A percentile compares a stretch with the other conserved stretches of the same genome.
Conservation (phyloP, 1,140 invertebrate genomes). For the Drosophila obscura region DNA sequence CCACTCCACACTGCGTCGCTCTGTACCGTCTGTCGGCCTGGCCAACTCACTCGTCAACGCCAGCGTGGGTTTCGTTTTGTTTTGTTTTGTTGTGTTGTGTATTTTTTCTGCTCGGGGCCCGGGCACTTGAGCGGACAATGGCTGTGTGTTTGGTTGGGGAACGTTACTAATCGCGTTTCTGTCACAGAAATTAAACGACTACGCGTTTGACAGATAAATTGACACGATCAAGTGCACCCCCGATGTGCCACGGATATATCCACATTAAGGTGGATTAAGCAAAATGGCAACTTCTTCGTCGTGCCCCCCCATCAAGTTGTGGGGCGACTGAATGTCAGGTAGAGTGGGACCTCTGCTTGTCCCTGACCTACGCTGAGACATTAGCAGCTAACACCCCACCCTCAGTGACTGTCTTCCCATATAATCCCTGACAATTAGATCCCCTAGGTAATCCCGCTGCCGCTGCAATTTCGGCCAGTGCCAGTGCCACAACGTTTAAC, state of each 20-base stretch:
- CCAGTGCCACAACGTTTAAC: constrained; percentile 10
- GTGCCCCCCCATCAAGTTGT: constrained; percentile 44
- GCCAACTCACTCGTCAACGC: constrained; percentile 35
- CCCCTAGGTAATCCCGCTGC: not conserved
- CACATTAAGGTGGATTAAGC: constrained; percentile 70
- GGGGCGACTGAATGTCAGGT: too few relatives aligned
- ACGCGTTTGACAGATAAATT: constrained; percentile 73
- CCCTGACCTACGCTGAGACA: constrained; percentile 21
- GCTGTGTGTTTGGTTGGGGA: not conserved
- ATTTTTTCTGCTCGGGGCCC: constrained; percentile 9
- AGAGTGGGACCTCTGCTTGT: constrained; percentile 39
- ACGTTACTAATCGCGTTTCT: constrained; percentile 76
- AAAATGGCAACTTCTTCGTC: constrained; percentile 63
- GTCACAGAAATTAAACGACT: constrained; percentile 76
- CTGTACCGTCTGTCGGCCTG: constrained; percentile 5
- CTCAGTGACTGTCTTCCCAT: not conserved
- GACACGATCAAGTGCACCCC: constrained; percentile 71
- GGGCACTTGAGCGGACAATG: constrained; percentile 45
- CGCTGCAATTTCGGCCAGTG: too few relatives aligned
- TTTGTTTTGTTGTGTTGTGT: not conserved
- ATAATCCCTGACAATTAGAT: constrained; percentile 2
- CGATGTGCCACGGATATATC: constrained; percentile 14
- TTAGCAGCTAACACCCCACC: constrained; percentile 9
- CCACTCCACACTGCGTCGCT: constrained; percentile 12
- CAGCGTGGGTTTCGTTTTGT: constrained; percentile 20